phyloP scores from a whole-genome alignment of 30 jellyfish, hydroid and myxozoan species.

The Morbakka virulenta region DNA sequence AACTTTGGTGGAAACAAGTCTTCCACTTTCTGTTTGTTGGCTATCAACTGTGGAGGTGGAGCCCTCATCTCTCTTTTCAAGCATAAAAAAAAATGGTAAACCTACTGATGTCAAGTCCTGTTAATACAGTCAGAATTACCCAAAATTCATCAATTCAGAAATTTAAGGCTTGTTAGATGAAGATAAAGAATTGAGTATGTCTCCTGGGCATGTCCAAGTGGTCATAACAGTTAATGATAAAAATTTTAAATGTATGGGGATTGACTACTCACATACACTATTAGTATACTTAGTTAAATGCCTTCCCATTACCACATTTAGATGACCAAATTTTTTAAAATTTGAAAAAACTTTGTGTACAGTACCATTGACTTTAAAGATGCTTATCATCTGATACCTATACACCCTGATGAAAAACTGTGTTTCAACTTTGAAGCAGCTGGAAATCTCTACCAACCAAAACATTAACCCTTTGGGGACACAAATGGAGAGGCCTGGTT shows the following conservation, averaged over 20 bases:
- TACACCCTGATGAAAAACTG: background rate
- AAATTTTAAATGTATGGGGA: constrained; percentile 22
- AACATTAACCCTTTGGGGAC: constrained; percentile 24
- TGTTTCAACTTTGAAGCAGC: constrained; percentile 47
- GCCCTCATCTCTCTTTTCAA: constrained; percentile 20
- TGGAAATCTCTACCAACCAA: constrained; percentile 12
- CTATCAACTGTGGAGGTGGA: constrained; percentile 10
- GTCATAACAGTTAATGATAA: constrained; percentile 25
- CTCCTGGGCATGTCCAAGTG: constrained; percentile 68
- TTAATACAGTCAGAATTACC: constrained; percentile 18
- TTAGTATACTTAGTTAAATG: constrained; percentile 52
- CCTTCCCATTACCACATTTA: constrained; percentile 55
- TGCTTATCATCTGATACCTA: constrained; percentile 55
- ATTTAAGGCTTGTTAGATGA: constrained; percentile 21
- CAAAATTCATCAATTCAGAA: constrained; percentile 49
- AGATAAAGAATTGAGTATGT: constrained; percentile 35
- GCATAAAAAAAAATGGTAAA: constrained; percentile 20
- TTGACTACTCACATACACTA: constrained; percentile 61
- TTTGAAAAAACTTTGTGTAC: constrained; percentile 18
- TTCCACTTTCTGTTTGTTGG: constrained; percentile 1
- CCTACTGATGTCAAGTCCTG: constrained; percentile 27
- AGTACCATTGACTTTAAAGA: constrained; percentile 36
- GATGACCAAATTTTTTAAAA: constrained; percentile 13
- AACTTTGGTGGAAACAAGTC: constrained; percentile 28
- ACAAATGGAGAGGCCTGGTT: constrained; percentile 44